Percentiles rank a stretch among this genome's conserved stretches.
Conservation (phyloP, 2,888 invertebrate genomes). For the Andrena hattorfiana region DNA sequence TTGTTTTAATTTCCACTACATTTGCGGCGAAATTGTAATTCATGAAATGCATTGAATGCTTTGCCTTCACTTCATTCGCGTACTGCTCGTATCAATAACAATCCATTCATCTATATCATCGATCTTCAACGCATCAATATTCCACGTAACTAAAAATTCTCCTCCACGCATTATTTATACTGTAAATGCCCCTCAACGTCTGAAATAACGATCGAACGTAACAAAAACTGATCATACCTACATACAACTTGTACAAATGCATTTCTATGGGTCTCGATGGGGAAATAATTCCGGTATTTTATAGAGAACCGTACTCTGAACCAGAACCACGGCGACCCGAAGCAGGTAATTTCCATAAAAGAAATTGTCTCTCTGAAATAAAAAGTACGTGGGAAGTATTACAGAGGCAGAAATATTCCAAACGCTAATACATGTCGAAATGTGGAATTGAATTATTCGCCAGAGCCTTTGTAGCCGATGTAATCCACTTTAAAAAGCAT, state of each 20-base stretch:
- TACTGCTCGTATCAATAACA: constrained; percentile 7
- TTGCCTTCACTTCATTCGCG: background rate
- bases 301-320: background rate
- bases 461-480: no score
- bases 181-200: background rate
- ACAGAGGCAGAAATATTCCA: no score
- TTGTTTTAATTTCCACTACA: background rate
- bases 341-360: background rate
- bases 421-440: no score
- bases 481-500: no score
- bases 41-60: constrained; percentile 8
- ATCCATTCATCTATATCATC: constrained; percentile 6
- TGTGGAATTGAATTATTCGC: no score
- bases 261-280: background rate
- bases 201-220: constrained; percentile 5
- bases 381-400: no score
- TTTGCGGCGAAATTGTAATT: background rate
- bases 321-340: background rate
- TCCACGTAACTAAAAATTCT: constrained; percentile 5
- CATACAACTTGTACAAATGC: constrained; percentile 3
- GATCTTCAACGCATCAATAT: constrained; percentile 17
- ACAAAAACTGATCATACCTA: no score
- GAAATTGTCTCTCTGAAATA: no score
- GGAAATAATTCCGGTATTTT: background rate
- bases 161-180: constrained; percentile 11